Percentiles rank a stretch among this genome's conserved stretches.
Conservation (phyloP, 2,113 vertebrate genomes). For the Atherinomorus stipes region DNA sequence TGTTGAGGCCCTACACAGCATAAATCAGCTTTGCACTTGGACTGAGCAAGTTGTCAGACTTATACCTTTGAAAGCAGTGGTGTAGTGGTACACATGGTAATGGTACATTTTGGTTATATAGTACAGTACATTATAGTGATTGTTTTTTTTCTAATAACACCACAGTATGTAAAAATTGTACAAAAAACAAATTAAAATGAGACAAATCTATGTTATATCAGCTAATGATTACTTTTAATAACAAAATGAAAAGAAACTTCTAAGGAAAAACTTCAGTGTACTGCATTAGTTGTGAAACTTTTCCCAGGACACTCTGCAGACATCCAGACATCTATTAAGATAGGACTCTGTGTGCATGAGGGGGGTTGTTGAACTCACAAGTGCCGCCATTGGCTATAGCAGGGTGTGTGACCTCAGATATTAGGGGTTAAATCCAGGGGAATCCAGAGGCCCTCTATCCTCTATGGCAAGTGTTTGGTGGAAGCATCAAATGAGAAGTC, state of each 20-base stretch:
- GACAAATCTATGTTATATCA: neutral
- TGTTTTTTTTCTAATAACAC: neutral
- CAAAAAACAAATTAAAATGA: neutral
- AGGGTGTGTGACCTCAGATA: slow-evolving; percentile 65
- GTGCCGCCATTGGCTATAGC: slow-evolving; percentile 47
- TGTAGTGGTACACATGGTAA: neutral
- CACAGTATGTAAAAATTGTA: neutral
- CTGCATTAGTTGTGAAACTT: neutral
- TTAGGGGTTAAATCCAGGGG: slow-evolving; percentile 74
- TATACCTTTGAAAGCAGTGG: slow-evolving; percentile 12
- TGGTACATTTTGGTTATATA: neutral
- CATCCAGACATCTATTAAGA: slow-evolving; percentile 29
- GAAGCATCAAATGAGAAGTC: slow-evolving; percentile 74
- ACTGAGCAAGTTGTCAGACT: slow-evolving; percentile 38
- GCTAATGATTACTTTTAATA: no score
- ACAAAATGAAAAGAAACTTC: neutral
- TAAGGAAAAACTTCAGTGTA: neutral
- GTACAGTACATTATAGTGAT: neutral
- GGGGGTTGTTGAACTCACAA: slow-evolving; percentile 39
- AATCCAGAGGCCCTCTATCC: slow-evolving; percentile 54
- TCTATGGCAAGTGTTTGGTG: slow-evolving; percentile 66
- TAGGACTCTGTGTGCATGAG: neutral
- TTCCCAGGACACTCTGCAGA: slow-evolving; percentile 27
- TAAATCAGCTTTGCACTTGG: slow-evolving; percentile 41
- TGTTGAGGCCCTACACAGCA: slow-evolving; percentile 62